Percentiles rank a stretch among this genome's conserved stretches.
Conservation (phyloP, 2,888 invertebrate genomes). For the Lasioglossum calceatum region DNA sequence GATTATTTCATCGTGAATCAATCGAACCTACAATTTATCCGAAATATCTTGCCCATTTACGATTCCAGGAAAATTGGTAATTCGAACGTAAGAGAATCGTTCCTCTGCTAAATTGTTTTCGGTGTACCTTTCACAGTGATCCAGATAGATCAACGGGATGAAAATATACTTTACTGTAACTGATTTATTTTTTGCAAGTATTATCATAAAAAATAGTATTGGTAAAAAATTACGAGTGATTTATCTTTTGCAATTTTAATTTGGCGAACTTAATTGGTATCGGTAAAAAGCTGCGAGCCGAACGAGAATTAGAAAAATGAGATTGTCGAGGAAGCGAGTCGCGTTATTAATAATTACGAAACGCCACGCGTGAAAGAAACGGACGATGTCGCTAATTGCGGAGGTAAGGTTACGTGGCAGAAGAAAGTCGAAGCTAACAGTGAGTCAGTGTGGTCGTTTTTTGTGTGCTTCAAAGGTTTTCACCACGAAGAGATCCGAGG, state of each 20-base stretch:
- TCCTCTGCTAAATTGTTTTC: neutral
- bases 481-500: slow-evolving; percentile 67
- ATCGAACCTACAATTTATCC: neutral
- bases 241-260: neutral
- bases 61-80: neutral
- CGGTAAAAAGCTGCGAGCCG: neutral
- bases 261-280: neutral
- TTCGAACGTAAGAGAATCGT: neutral
- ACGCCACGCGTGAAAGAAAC: slow-evolving; percentile 27
- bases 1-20: neutral
- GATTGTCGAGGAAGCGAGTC: neutral
- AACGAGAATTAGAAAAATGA: neutral
- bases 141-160: neutral
- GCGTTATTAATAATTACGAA: slow-evolving; percentile 11
- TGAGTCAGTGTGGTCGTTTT: slow-evolving; percentile 64
- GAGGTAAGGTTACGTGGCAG: slow-evolving; percentile 54
- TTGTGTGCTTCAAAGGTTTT: slow-evolving; percentile 72
- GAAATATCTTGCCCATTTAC: neutral
- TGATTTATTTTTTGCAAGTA: neutral
- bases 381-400: slow-evolving; percentile 42
- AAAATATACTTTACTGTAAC: neutral
- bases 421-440: slow-evolving; percentile 49
- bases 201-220: neutral
- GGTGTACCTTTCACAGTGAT: neutral
- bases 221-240: too few relatives aligned